Percentiles rank a stretch among this genome's conserved stretches.
phyloP scores from a whole-genome alignment of 2,113 vertebrate species.

The Cranoglanis bouderius region DNA sequence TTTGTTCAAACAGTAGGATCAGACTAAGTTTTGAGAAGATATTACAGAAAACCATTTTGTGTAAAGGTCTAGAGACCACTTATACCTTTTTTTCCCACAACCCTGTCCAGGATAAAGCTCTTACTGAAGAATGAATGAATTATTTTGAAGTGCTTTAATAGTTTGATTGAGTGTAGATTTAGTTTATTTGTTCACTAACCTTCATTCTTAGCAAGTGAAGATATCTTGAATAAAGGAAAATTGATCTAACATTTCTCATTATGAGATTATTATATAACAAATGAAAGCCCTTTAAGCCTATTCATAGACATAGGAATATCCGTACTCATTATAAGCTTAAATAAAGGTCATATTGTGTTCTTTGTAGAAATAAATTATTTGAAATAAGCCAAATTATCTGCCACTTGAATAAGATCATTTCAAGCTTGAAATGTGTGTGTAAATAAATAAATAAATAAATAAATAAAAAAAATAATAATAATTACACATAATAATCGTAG shows the following conservation, averaged over 20 bases:
- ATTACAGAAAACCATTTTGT: background rate
- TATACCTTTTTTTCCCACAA: background rate
- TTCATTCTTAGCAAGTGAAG: background rate
- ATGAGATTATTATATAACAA: background rate
- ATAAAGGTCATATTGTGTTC: background rate
- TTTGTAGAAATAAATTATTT: background rate
- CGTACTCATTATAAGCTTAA: background rate
- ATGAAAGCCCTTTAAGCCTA: background rate
- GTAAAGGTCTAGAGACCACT: background rate
- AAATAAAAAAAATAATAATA: too few relatives aligned
- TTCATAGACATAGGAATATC: background rate
- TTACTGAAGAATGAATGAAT: background rate
- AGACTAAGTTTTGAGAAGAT: background rate
- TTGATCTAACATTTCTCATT: background rate
- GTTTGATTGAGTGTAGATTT: background rate
- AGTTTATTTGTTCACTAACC: background rate
- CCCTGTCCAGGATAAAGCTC: background rate
- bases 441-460: background rate
- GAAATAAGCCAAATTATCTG: background rate
- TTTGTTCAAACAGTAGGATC: background rate
- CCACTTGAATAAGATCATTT: background rate
- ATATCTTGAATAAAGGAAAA: background rate
- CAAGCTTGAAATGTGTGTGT: background rate
- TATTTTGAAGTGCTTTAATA: background rate
- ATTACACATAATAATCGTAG: background rate